Conservation (phyloP, 2,797 vertebrate species). For the Tarsius wallacei region DNA sequence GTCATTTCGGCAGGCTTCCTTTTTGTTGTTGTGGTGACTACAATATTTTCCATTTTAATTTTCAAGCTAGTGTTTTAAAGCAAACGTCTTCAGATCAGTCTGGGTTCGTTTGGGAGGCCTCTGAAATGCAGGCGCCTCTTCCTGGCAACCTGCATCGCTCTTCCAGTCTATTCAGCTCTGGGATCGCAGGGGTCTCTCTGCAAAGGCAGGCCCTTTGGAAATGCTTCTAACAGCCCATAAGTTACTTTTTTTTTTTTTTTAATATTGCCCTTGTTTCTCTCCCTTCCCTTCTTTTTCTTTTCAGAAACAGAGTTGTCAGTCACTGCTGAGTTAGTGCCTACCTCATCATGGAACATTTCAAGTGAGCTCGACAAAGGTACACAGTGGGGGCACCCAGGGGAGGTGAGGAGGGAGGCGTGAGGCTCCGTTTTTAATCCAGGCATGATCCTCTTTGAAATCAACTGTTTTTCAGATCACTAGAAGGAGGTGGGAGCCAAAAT, state of each 20-base stretch:
- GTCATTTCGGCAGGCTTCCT: background rate
- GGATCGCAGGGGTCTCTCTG: background rate
- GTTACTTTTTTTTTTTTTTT: constrained; percentile 12
- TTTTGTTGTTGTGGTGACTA: background rate
- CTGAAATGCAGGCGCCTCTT: background rate
- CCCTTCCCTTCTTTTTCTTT: constrained; percentile 82
- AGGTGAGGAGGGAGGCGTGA: background rate
- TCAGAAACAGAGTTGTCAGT: constrained; percentile 94
- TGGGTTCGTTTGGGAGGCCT: constrained; percentile 66
- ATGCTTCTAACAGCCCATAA: background rate
- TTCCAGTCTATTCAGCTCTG: background rate
- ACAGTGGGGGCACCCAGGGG: background rate
- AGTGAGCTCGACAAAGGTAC: constrained; percentile 95
- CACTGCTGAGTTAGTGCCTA: constrained; percentile 93
- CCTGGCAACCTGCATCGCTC: background rate
- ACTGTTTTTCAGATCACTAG: constrained; percentile 13
- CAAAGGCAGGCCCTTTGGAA: constrained; percentile 38
- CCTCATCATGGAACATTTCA: constrained; percentile 95
- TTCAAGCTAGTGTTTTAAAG: constrained; percentile 34
- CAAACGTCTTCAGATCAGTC: background rate
- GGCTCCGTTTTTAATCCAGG: background rate
- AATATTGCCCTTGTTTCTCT: constrained; percentile 64
- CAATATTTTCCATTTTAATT: constrained; percentile 56
- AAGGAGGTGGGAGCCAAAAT: constrained; percentile 2
- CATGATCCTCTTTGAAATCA: constrained; percentile 19